Evolutionary conservation across 2,888 invertebrate species (phyloP).

Genomic region (Aphrophora alni): DNA sequence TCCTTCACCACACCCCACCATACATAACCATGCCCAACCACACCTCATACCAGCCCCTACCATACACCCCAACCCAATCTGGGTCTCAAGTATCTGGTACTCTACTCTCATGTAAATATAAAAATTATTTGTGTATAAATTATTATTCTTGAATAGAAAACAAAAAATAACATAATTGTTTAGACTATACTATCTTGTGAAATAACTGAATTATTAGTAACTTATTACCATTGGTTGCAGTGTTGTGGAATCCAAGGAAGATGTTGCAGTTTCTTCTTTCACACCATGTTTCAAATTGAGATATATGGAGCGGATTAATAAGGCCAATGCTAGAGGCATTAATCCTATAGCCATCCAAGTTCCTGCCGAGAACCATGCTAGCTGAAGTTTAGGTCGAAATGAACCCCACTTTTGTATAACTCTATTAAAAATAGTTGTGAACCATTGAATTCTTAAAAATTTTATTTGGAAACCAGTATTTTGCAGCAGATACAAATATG

Average conservation of each 20-base stretch:
- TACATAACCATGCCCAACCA: too few relatives aligned
- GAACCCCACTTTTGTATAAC: constrained; percentile 76
- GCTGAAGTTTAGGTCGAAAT: constrained; percentile 65
- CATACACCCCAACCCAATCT: too few relatives aligned
- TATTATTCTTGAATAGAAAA: too few relatives aligned
- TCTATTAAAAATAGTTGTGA: constrained; percentile 79
- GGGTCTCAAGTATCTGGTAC: too few relatives aligned
- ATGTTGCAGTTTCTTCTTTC: constrained; percentile 34
- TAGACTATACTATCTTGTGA: too few relatives aligned
- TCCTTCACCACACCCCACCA: too few relatives aligned
- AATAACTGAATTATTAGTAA: too few relatives aligned
- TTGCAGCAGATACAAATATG: constrained; percentile 77
- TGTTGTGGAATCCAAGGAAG: constrained; percentile 39
- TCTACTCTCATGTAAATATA: too few relatives aligned
- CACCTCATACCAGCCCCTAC: too few relatives aligned
- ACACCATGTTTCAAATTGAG: constrained; percentile 51
- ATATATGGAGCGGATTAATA: constrained; percentile 57
- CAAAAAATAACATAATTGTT: too few relatives aligned
- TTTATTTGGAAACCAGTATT: constrained; percentile 78
- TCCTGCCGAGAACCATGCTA: constrained; percentile 77
- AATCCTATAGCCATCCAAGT: constrained; percentile 64
- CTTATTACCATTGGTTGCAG: constrained; percentile 59
- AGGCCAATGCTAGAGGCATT: constrained; percentile 67
- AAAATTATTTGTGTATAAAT: too few relatives aligned
- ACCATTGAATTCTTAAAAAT: constrained; percentile 77